These are phyloP conservation scores for Denticeps clupeoides DNA, from an alignment of 2,797 vertebrate species.

Conservation along the genomic window DNA sequence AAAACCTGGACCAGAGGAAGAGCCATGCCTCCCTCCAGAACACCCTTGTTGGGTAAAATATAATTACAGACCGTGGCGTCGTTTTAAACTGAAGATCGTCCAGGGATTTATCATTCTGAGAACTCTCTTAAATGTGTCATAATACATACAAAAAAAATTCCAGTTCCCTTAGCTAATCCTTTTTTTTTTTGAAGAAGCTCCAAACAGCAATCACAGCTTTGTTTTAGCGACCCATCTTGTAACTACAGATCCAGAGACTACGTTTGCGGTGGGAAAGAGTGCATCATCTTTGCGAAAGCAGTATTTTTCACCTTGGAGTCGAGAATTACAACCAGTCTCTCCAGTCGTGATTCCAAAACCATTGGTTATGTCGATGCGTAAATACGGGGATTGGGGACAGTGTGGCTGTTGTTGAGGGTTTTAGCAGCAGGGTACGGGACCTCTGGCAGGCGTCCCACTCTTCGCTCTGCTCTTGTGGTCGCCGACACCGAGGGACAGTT, in stretches of 20 bases:
- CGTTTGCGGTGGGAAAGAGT: constrained; percentile 5
- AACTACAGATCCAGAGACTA: not conserved
- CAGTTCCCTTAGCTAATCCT: not conserved
- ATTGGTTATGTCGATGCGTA: not conserved
- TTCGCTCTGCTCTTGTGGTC: not conserved
- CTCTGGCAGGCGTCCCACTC: constrained; percentile 6
- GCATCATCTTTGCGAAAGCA: constrained; percentile 2
- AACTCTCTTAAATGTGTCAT: too few species aligned
- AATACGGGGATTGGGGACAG: not conserved
- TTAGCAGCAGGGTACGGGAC: constrained; percentile 15
- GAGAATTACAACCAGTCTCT: too few species aligned
- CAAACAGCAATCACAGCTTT: not conserved
- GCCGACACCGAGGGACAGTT: not conserved
- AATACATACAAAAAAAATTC: not conserved
- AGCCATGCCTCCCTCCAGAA: too few species aligned
- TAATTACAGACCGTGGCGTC: too few species aligned
- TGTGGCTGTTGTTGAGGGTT: not conserved
- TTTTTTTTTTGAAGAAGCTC: not conserved
- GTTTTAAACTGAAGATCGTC: too few species aligned
- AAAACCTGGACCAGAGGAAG: too few species aligned
- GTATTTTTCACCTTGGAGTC: too few species aligned
- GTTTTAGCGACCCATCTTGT: not conserved
- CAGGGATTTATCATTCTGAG: too few species aligned
- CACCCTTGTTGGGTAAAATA: too few species aligned
- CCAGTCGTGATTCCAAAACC: too few species aligned